A percentile compares a stretch with the other conserved stretches of the same genome.
These are phyloP conservation scores for Falcaria lacertinaria DNA, from an alignment of 2,888 invertebrate species.

Conservation along the genomic window DNA sequence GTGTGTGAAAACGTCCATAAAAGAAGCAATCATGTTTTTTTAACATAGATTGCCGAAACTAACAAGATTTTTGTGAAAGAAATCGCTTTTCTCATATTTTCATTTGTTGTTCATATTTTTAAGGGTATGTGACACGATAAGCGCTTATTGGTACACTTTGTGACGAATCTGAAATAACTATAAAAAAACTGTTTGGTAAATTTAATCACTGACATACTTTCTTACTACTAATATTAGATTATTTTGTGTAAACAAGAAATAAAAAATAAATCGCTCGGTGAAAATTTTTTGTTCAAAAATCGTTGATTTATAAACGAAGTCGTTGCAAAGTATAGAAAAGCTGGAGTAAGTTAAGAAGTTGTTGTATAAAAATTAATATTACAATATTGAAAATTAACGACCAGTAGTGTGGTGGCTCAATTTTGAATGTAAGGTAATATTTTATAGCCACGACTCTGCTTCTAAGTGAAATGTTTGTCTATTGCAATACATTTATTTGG, in stretches of 20 bases:
- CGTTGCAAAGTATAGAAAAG: slow-evolving; percentile 36
- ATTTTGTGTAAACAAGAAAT: too few species aligned
- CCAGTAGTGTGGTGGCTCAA: slow-evolving; percentile 52
- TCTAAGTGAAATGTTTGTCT: slow-evolving; percentile 29
- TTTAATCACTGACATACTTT: background rate
- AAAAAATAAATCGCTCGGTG: too few species aligned
- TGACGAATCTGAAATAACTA: slow-evolving; percentile 10
- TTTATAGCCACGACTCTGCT: slow-evolving; percentile 37
- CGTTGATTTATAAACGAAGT: too few species aligned
- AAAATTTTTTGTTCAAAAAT: background rate
- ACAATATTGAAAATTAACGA: slow-evolving; percentile 29
- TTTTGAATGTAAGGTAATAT: slow-evolving; percentile 40
- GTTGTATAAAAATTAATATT: slow-evolving; percentile 30
- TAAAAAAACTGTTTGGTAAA: background rate
- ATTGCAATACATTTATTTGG: slow-evolving; percentile 27
- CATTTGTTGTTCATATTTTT: slow-evolving; percentile 26
- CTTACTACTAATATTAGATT: too few species aligned
- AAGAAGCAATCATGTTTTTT: too few species aligned
- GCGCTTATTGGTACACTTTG: slow-evolving; percentile 29
- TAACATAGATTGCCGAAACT: slow-evolving; percentile 15
- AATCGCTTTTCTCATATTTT: too few species aligned
- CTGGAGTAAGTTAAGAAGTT: slow-evolving; percentile 30
- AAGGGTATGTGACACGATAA: slow-evolving; percentile 22
- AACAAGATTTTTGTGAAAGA: slow-evolving; percentile 18
- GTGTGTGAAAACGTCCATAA: slow-evolving; percentile 54